Conservation (phyloP, 2,797 vertebrate genomes). For the Enoplosus armatus region DNA sequence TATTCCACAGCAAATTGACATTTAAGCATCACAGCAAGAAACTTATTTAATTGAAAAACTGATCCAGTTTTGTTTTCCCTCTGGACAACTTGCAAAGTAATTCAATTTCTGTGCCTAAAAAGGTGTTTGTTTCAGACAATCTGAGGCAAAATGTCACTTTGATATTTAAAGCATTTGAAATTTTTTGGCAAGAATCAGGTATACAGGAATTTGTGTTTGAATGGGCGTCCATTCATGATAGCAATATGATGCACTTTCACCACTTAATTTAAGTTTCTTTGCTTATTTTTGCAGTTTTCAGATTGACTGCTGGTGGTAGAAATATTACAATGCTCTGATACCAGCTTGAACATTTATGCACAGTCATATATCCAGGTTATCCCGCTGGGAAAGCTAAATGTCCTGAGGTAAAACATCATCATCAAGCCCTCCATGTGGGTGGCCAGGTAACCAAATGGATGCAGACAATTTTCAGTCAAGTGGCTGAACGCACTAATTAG, state of each 20-base stretch:
- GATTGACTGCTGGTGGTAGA: background rate
- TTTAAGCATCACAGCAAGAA: background rate
- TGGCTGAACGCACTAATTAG: conserved; percentile 60
- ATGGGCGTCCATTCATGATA: background rate
- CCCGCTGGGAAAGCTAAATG: background rate
- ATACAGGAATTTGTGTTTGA: background rate
- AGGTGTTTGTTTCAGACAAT: background rate
- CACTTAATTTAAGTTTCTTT: background rate
- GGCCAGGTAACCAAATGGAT: conserved; percentile 42
- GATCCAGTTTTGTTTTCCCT: background rate
- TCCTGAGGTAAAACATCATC: conserved; percentile 25
- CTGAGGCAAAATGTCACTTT: background rate
- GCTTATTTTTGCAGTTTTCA: background rate
- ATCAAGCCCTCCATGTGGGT: conserved; percentile 5
- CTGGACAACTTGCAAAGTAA: conserved; percentile 1
- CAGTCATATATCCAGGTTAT: conserved; percentile 20
- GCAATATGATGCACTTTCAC: background rate
- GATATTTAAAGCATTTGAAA: background rate
- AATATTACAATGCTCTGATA: background rate
- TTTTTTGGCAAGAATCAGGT: background rate
- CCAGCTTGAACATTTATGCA: background rate
- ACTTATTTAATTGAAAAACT: background rate
- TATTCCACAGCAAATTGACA: background rate
- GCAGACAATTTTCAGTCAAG: conserved; percentile 37
- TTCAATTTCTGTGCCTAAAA: background rate